Evolutionary conservation across 2,797 vertebrate species (phyloP).

Genomic region (Poecilia picta): DNA sequence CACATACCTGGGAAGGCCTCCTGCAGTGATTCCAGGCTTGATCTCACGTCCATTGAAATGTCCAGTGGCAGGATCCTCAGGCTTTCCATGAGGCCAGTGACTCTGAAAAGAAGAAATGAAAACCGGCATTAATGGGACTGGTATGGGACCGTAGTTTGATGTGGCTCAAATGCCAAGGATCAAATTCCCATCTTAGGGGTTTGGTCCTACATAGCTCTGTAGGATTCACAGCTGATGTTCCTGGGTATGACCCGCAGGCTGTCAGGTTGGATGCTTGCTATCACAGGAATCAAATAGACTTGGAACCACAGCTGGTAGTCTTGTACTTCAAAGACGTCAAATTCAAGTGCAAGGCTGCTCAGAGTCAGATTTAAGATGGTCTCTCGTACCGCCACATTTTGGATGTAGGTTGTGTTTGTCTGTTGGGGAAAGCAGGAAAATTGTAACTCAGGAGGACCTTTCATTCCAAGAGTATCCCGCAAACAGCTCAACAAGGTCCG

Average conservation of each 20-base stretch:
- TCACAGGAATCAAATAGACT: slow-evolving; percentile 36
- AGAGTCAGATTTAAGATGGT: slow-evolving; percentile 60
- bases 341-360: slow-evolving; percentile 29
- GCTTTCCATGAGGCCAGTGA: slow-evolving; percentile 38
- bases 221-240: slow-evolving; percentile 56
- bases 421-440: slow-evolving; percentile 11
- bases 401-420: slow-evolving; percentile 43
- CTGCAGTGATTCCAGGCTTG: slow-evolving; percentile 34
- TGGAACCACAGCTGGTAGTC: slow-evolving; percentile 57
- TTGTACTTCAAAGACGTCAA: slow-evolving; percentile 29
- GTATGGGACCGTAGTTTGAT: not conserved
- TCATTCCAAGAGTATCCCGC: not conserved
- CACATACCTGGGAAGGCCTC: slow-evolving; percentile 38
- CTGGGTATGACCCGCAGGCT: slow-evolving; percentile 44
- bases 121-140: not conserved
- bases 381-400: slow-evolving; percentile 37
- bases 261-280: slow-evolving; percentile 48
- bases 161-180: not conserved
- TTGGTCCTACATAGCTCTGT: slow-evolving; percentile 51
- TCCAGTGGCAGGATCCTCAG: slow-evolving; percentile 25
- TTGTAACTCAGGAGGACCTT: not conserved
- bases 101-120: slow-evolving; percentile 19
- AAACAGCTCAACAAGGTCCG: not conserved
- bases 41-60: slow-evolving; percentile 11
- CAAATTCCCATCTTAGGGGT: not conserved